Percentiles rank a stretch among this genome's conserved stretches.
Conservation (phyloP, 2,888 invertebrate genomes). For the Chaetogeoica ovagalla region DNA sequence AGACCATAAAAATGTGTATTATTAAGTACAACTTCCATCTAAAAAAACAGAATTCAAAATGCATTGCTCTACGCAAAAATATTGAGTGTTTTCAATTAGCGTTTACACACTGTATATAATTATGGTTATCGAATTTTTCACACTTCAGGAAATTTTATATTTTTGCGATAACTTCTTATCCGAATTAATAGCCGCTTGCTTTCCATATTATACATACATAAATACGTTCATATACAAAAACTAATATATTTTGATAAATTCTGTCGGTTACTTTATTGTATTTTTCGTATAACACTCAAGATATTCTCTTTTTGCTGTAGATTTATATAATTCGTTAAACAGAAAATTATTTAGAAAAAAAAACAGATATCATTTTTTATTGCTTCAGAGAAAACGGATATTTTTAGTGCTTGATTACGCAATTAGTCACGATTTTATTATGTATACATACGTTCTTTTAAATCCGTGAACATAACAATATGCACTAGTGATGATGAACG, state of each 20-base stretch:
- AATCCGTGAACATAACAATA: neutral
- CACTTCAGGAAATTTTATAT: too few relatives aligned
- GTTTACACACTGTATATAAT: too few relatives aligned
- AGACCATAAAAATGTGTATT: too few relatives aligned
- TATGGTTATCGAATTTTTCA: too few relatives aligned
- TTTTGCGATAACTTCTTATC: neutral
- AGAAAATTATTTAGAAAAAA: too few relatives aligned
- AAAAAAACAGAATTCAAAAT: too few relatives aligned
- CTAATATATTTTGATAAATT: neutral
- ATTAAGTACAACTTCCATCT: too few relatives aligned
- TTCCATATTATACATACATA: too few relatives aligned
- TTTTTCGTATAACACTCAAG: neutral
- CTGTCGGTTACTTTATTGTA: neutral
- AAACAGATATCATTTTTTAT: too few relatives aligned
- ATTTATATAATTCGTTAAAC: slow-evolving; percentile 27
- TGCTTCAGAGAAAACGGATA: too few relatives aligned
- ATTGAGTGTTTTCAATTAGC: too few relatives aligned
- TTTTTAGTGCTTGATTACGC: neutral
- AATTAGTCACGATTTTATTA: slow-evolving; percentile 17
- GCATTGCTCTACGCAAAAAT: too few relatives aligned
- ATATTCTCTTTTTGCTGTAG: neutral
- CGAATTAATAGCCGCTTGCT: neutral
- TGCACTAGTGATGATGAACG: neutral
- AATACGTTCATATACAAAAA: neutral
- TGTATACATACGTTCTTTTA: slow-evolving; percentile 10